A percentile compares a stretch with the other conserved stretches of the same genome.
phyloP scores from a whole-genome alignment of 2,888 invertebrate species.

The Platypus cylindrus region DNA sequence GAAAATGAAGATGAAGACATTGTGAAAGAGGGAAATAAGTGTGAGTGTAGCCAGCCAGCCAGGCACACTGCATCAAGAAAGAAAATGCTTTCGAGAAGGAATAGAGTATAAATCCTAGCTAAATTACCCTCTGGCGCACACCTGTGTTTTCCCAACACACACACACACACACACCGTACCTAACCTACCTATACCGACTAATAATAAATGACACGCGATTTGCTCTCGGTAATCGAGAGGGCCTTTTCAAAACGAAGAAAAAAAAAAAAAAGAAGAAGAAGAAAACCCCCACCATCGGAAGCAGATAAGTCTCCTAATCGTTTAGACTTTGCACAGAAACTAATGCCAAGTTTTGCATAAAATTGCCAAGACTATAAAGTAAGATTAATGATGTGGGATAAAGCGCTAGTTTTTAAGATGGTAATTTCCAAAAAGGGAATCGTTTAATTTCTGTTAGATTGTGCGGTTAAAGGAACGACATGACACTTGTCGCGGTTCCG shows the following conservation, averaged over 20 bases:
- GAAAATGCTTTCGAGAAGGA: too few species aligned
- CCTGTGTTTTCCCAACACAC: constrained; percentile 31
- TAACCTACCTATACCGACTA: constrained; percentile 25
- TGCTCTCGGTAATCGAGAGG: constrained; percentile 28
- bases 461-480: neutral
- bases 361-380: constrained; percentile 28
- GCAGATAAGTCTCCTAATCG: too few species aligned
- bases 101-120: constrained; percentile 33
- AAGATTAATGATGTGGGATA: constrained; percentile 28
- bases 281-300: too few species aligned
- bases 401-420: constrained; percentile 28
- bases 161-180: too few species aligned
- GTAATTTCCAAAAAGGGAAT: too few species aligned
- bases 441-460: constrained; percentile 2
- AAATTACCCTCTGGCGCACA: constrained; percentile 30
- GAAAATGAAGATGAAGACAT: too few species aligned
- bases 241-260: constrained; percentile 21
- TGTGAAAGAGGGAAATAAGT: too few species aligned
- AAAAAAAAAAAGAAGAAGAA: too few species aligned
- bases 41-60: too few species aligned
- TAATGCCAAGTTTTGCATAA: constrained; percentile 33
- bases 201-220: constrained; percentile 36
- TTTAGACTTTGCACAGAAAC: constrained; percentile 16
- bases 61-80: constrained; percentile 17
- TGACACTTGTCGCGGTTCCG: neutral